These are phyloP conservation scores for Oryzias dopingdopingensis DNA, from an alignment of 2,797 vertebrate genomes.

Conservation along the genomic window DNA sequence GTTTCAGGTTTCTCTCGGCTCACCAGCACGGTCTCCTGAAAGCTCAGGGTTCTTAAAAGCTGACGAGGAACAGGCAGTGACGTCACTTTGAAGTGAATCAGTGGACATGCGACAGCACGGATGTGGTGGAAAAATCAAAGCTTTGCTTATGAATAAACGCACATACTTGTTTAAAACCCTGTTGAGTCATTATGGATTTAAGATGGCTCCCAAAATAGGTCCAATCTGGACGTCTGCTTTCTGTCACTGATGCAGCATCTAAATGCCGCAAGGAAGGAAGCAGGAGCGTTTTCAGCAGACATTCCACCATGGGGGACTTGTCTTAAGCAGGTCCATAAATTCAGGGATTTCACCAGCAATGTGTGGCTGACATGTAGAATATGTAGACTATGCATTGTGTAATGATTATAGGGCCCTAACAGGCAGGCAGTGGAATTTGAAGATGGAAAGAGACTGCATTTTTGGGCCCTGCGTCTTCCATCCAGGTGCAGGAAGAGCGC, in stretches of 20 bases:
- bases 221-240: neutral
- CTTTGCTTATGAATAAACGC: slow-evolving; percentile 2
- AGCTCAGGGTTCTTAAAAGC: slow-evolving; percentile 22
- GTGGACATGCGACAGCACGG: slow-evolving; percentile 6
- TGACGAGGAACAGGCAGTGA: slow-evolving; percentile 29
- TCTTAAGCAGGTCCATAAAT: slow-evolving; percentile 70
- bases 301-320: slow-evolving; percentile 64
- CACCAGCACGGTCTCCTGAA: slow-evolving; percentile 45
- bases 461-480: slow-evolving; percentile 23
- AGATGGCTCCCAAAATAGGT: slow-evolving; percentile 3
- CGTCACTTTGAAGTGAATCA: slow-evolving; percentile 38
- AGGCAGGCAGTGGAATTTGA: slow-evolving; percentile 30
- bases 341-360: slow-evolving; percentile 73
- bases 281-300: slow-evolving; percentile 63
- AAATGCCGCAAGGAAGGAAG: slow-evolving; percentile 1
- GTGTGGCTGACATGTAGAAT: slow-evolving; percentile 62
- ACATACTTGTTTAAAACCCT: neutral
- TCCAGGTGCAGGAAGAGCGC: slow-evolving; percentile 18
- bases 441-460: slow-evolving; percentile 18
- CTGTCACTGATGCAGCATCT: slow-evolving; percentile 1
- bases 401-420: slow-evolving; percentile 45
- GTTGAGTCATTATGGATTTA: slow-evolving; percentile 29
- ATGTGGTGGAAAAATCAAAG: neutral
- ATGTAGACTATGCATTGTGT: slow-evolving; percentile 68
- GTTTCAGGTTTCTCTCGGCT: slow-evolving; percentile 42